phyloP scores from a whole-genome alignment of 2,888 invertebrate genomes.

The Zaprionus lineosus region DNA sequence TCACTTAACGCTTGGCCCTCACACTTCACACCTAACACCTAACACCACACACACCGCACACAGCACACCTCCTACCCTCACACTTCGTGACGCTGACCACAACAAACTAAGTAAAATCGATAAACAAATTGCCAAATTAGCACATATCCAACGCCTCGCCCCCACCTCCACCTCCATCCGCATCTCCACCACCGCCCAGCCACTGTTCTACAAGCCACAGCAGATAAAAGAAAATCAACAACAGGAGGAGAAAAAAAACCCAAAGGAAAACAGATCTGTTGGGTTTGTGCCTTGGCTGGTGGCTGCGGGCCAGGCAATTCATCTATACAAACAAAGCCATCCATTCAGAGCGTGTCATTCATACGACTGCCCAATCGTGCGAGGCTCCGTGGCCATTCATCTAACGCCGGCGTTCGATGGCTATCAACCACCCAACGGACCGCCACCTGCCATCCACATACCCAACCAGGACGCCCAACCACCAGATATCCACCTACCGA shows the following conservation, averaged over 20 bases:
- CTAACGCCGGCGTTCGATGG: slow-evolving; percentile 54
- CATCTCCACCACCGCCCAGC: neutral
- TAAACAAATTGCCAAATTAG: slow-evolving; percentile 79
- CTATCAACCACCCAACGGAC: neutral
- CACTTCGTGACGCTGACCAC: too few relatives aligned
- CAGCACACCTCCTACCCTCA: too few relatives aligned
- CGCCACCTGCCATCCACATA: too few relatives aligned
- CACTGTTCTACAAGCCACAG: too few relatives aligned
- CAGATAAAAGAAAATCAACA: slow-evolving; percentile 2
- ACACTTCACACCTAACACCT: slow-evolving; percentile 25
- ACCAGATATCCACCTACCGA: too few relatives aligned
- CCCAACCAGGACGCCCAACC: too few relatives aligned
- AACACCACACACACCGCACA: neutral
- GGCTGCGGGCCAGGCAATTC: slow-evolving; percentile 71
- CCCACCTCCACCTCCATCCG: slow-evolving; percentile 1
- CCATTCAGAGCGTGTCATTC: slow-evolving; percentile 74
- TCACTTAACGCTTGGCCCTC: slow-evolving; percentile 65
- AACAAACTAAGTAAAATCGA: slow-evolving; percentile 62
- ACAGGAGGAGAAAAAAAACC: neutral
- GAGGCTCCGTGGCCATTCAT: slow-evolving; percentile 65
- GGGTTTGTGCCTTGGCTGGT: slow-evolving; percentile 37
- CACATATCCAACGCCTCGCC: slow-evolving; percentile 53
- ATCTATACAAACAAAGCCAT: slow-evolving; percentile 75
- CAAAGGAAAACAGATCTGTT: slow-evolving; percentile 65
- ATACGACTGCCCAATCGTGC: slow-evolving; percentile 68